phyloP scores from a whole-genome alignment of 2,888 invertebrate species.

The Marasmarcha lunaedactyla region DNA sequence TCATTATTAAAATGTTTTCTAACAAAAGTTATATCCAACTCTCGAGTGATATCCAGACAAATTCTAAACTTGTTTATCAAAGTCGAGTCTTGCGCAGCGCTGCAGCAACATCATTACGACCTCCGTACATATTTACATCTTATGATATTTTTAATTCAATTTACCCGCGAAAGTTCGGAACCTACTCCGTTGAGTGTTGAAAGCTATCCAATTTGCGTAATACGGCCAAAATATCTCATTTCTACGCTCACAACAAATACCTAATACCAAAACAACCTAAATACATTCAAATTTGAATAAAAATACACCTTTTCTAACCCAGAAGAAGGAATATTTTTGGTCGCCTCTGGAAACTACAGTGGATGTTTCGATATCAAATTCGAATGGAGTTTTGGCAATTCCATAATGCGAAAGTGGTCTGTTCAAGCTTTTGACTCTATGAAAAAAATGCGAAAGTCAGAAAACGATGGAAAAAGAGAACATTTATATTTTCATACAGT shows the following conservation, averaged over 20 bases:
- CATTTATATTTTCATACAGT: constrained; percentile 69
- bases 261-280: constrained; percentile 26
- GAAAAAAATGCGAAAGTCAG: constrained; percentile 64
- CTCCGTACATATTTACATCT: constrained; percentile 62
- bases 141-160: constrained; percentile 71
- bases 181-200: constrained; percentile 70
- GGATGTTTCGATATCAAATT: constrained; percentile 26
- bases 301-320: constrained; percentile 16
- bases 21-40: not conserved
- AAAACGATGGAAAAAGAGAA: constrained; percentile 66
- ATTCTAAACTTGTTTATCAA: constrained; percentile 1
- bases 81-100: constrained; percentile 7
- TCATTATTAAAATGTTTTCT: too few relatives aligned
- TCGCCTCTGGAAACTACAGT: constrained; percentile 14
- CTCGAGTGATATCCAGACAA: not conserved
- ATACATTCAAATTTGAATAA: constrained; percentile 10
- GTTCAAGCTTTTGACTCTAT: constrained; percentile 71
- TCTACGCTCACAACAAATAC: constrained; percentile 57
- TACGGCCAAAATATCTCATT: constrained; percentile 72
- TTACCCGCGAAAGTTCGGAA: constrained; percentile 66
- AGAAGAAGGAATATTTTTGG: not conserved
- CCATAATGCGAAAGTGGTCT: constrained; percentile 71
- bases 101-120: constrained; percentile 57
- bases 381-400: constrained; percentile 68
- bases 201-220: constrained; percentile 72